These are phyloP conservation scores for Heliconius erato DNA, from an alignment of 2,888 invertebrate species.

Conservation along the genomic window DNA sequence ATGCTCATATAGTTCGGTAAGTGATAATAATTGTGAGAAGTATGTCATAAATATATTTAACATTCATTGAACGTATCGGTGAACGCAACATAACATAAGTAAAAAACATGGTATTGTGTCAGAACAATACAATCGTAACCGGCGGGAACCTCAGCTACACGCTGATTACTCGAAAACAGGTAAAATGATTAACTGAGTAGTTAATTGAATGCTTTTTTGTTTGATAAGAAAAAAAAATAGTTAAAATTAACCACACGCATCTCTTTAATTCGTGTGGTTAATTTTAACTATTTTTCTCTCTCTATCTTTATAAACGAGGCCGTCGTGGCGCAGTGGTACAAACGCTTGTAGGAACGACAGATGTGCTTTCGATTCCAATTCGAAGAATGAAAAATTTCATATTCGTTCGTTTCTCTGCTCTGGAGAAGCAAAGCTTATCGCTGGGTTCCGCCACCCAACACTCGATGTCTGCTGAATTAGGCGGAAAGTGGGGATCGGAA, in stretches of 20 bases:
- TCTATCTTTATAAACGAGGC: not conserved
- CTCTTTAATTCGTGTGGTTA: not conserved
- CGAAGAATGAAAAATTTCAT: too few species aligned
- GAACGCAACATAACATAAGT: conserved; percentile 34
- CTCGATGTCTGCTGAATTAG: too few species aligned
- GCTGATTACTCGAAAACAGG: conserved; percentile 34
- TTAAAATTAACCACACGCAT: not conserved
- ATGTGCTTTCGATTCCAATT: too few species aligned
- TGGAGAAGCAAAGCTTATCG: too few species aligned
- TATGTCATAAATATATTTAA: conserved; percentile 40
- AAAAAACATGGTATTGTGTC: conserved; percentile 48
- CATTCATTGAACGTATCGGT: conserved; percentile 32
- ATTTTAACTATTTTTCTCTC: too few species aligned
- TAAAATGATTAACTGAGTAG: conserved; percentile 8
- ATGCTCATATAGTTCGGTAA: conserved; percentile 7
- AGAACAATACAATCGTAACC: conserved; percentile 39
- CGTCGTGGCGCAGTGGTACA: not conserved
- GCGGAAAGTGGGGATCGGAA: too few species aligned
- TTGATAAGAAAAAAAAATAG: not conserved
- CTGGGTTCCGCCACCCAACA: too few species aligned
- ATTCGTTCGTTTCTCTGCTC: too few species aligned
- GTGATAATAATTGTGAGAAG: conserved; percentile 32
- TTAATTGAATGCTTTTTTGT: conserved; percentile 1
- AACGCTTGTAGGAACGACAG: not conserved
- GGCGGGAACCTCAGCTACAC: conserved; percentile 37